phyloP scores from a whole-genome alignment of 1,140 invertebrate genomes.

The Sycophaga agraensis region DNA sequence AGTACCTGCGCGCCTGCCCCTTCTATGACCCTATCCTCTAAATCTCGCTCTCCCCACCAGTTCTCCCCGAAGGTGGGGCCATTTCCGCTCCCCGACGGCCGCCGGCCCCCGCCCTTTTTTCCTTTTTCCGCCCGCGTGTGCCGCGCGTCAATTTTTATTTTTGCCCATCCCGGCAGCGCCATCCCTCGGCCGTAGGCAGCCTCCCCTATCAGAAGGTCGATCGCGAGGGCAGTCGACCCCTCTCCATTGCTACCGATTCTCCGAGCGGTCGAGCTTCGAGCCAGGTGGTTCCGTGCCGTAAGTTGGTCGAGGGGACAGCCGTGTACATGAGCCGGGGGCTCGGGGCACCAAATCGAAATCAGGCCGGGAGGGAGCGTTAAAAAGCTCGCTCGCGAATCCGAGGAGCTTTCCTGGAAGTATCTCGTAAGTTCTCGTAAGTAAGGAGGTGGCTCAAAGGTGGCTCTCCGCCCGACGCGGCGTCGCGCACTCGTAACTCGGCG shows the following conservation, averaged over 20 bases:
- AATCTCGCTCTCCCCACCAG: conserved; percentile 8
- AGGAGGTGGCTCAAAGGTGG: conserved; percentile 32
- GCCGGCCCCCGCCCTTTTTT: background rate
- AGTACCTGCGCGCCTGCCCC: conserved; percentile 38
- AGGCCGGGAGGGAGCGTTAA: conserved; percentile 1
- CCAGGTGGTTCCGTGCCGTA: background rate
- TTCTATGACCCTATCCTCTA: conserved; percentile 1
- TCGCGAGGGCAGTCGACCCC: no score
- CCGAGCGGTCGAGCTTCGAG: background rate
- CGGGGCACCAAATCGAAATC: conserved; percentile 16
- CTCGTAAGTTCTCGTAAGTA: conserved; percentile 32
- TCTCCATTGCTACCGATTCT: no score
- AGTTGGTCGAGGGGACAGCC: background rate
- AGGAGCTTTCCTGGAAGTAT: conserved; percentile 25
- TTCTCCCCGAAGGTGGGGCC: background rate
- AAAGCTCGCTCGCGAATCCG: conserved; percentile 19
- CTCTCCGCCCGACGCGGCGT: background rate
- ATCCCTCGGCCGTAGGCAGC: no score
- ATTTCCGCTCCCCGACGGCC: background rate
- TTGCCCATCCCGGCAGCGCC: background rate
- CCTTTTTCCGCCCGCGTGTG: background rate
- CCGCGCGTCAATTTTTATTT: background rate
- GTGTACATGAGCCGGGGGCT: background rate
- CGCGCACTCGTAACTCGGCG: conserved; percentile 28
- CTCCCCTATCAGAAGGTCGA: no score